Evolutionary conservation across 1,140 invertebrate genomes (phyloP), one percentile per base, ranked within the genome.

Genomic region (Bradysia coprophila): DNA sequence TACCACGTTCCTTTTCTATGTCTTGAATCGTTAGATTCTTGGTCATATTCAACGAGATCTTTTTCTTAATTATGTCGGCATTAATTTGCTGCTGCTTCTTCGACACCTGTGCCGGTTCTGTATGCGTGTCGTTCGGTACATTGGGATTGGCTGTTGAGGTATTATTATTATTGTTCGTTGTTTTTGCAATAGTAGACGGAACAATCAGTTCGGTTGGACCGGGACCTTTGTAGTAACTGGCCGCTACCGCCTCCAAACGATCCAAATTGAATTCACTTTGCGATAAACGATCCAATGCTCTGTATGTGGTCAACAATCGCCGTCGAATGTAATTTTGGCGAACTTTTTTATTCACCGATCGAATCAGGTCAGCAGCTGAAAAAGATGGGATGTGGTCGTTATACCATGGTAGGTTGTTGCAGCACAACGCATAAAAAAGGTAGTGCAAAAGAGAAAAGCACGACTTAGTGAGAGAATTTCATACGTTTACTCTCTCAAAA

Each of bases 201-300:
- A 63, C 66, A 49, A 57, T 45, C 22, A 64, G 51, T 56, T 6
- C 53, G 45, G 20, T 53, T 54, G 31, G 38, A n/a, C 32, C 38
- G 8, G 31, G 16, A 9, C 8, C 48, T 45, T 11, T 47, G n/a
- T 9, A 46, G 39, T 23, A 49, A 11, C 9, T 22, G 11, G 13
- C 19, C 46, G 46, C 46, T 15, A 46, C 21, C 37, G 76, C 72
- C 63, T 81, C 78, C 21, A 82, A 55, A 45, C 75, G 65, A 51
- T 85, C 79, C 45, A 86, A 53, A 51, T 85, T 82, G 52, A 87
- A 83, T 53, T 87, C 81, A 33, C 79, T 84, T 55, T 85, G 78
- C 0, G 80, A 82, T 28, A 88, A 68, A 28, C 83, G 62, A 51
- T 89, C 81, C 21, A 89, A 54, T 2, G 83, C 83, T 43, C 79